Evolutionary conservation across 2,113 vertebrate species (phyloP).

Genomic region (Mungos mungo): DNA sequence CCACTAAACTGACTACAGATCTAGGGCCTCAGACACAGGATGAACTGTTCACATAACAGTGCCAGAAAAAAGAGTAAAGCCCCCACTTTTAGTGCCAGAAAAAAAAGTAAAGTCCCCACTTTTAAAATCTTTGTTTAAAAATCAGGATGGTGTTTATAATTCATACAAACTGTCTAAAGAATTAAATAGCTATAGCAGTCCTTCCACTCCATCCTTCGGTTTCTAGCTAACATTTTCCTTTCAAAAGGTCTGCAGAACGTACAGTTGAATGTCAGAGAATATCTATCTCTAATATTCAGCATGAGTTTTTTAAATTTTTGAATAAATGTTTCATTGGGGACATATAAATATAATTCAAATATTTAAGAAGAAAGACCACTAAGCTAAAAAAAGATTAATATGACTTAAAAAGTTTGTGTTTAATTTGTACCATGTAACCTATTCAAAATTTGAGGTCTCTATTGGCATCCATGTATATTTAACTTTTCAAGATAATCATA

Average conservation of each 20-base stretch:
- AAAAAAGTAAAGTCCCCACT: background rate
- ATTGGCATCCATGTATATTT: slow-evolving; percentile 21
- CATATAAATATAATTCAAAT: background rate
- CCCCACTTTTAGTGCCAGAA: background rate
- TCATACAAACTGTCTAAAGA: background rate
- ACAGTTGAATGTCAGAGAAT: background rate
- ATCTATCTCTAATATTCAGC: background rate
- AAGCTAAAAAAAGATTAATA: slow-evolving; percentile 12
- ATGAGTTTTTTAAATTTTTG: background rate
- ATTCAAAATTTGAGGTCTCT: slow-evolving; percentile 23
- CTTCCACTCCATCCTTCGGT: background rate
- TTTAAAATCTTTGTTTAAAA: background rate
- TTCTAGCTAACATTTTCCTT: slow-evolving; percentile 30
- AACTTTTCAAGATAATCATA: slow-evolving; percentile 31
- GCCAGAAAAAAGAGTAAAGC: background rate
- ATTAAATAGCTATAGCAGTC: background rate
- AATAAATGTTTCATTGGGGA: background rate
- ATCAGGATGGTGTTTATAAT: background rate
- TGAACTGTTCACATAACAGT: background rate
- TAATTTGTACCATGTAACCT: slow-evolving; percentile 11
- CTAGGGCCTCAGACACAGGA: background rate
- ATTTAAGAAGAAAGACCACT: slow-evolving; percentile 38
- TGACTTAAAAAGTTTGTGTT: background rate
- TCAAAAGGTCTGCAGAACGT: background rate
- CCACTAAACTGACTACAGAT: background rate